Conservation (phyloP, 1,140 invertebrate genomes). For the Drosophila littoralis region DNA sequence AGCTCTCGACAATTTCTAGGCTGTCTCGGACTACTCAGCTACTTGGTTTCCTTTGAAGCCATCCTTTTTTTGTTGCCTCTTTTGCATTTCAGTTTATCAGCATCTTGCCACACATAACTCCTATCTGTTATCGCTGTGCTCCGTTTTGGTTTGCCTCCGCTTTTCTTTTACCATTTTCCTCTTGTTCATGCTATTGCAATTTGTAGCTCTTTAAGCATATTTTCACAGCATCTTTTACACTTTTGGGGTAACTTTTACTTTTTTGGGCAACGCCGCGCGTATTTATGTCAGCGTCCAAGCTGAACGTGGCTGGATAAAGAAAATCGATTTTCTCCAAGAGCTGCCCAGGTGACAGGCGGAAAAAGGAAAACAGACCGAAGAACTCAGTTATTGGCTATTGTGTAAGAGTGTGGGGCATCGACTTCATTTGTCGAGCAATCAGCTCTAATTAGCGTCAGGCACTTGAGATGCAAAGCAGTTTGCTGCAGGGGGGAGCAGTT, state of each 20-base stretch:
- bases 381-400: background rate
- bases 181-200: conserved; percentile 20
- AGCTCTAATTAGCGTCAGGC: conserved; percentile 70
- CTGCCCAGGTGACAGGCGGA: conserved; percentile 18
- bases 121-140: conserved; percentile 14
- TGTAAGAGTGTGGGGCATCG: conserved; percentile 17
- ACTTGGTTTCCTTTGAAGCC: background rate
- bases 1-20: background rate
- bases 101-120: conserved; percentile 37
- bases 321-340: conserved; percentile 40
- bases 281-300: conserved; percentile 35
- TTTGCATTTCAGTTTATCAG: conserved; percentile 50
- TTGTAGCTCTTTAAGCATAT: conserved; percentile 42
- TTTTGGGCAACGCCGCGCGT: background rate
- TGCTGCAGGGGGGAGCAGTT: conserved; percentile 3
- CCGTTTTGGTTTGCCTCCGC: background rate
- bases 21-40: background rate
- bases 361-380: background rate
- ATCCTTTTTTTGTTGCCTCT: conserved; percentile 7
- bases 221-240: conserved; percentile 31
- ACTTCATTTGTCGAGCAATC: conserved; percentile 74
- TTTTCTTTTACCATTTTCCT: background rate
- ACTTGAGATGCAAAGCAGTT: conserved; percentile 57
- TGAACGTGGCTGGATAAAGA: conserved; percentile 16
- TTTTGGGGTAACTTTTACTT: conserved; percentile 31